Base-by-base conservation (phyloP, 37 sponge, comb jelly and placozoan species). In the Spongia lamella region DNA sequence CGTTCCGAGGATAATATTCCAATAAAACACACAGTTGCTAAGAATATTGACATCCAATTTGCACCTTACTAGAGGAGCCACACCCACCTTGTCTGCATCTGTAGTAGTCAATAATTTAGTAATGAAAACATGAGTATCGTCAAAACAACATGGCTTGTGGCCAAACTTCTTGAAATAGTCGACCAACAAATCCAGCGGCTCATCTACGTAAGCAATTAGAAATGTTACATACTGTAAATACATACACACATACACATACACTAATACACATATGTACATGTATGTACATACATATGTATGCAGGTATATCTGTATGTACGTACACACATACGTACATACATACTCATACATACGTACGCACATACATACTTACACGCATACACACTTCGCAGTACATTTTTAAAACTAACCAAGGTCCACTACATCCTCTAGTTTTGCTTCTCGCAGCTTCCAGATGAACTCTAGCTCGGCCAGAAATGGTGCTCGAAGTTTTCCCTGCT, bases 381-480 rank as follows among this genome's bases (percentile, higher is more conserved):
- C 60, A 72, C 24, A 43, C 20, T 9, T 55, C 56, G 32, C 25
- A 25, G 58, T 72, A 30, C 2, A 27, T 25, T 2, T 33, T 56
- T 17, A 30, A 72, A 56, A 32, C 57, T 53, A 17, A 55, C 35
- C 59, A 7, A 56, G n/a, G 22, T 68, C 49, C 4, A 68, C 33
- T 27, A 63, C 31, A 17, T 63, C 22, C 47, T 84, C 71, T 57
- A 86, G 33, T 1, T 62, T 76, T 17, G 26, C 52, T 61, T 78
- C 77, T 33, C 36, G 78, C 20, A 83, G 58, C 63, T 82, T 82
- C 20, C 59, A 38, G 34, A 88, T 49, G 0, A 95, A 63, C 67
- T 95, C 96, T 63, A 90, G 34, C 25, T 80, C 81, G 19, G 84
- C 96, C 20, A 95, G 68, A 34, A 84, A 80, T 9, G 96, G 96